Conservation (phyloP, 2,113 vertebrate species). For the Hippocampus comes region DNA sequence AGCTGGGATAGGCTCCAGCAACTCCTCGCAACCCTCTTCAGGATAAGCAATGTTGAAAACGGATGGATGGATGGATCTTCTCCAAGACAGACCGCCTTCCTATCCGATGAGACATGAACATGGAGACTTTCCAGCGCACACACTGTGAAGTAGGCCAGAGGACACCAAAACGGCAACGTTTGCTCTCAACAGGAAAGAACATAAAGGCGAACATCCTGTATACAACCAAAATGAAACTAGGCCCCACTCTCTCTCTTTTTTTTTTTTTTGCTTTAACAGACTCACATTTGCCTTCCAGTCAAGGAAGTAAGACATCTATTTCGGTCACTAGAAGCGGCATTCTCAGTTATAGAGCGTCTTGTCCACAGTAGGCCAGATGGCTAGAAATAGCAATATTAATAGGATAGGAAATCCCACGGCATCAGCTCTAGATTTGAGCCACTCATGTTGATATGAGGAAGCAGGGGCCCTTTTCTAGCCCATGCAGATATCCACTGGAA, state of each 20-base stretch:
- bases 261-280: slow-evolving; percentile 2
- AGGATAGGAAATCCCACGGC: slow-evolving; percentile 57
- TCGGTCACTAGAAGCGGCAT: slow-evolving; percentile 17
- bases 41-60: no score
- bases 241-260: background rate
- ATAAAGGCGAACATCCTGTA: slow-evolving; percentile 23
- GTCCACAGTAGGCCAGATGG: slow-evolving; percentile 44
- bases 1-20: no score
- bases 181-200: slow-evolving; percentile 21
- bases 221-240: slow-evolving; percentile 6
- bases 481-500: background rate
- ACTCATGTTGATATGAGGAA: slow-evolving; percentile 29
- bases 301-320: slow-evolving; percentile 28
- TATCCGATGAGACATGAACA: background rate
- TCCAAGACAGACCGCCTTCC: no score
- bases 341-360: slow-evolving; percentile 34
- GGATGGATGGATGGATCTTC: no score
- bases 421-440: slow-evolving; percentile 53
- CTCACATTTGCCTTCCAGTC: slow-evolving; percentile 4
- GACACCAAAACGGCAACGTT: background rate
- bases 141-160: background rate
- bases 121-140: background rate
- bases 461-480: slow-evolving; percentile 1
- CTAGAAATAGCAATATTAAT: slow-evolving; percentile 60
- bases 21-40: no score